These are phyloP conservation scores for Thunnus albacares DNA, from an alignment of 2,797 vertebrate genomes.

Conservation along the genomic window DNA sequence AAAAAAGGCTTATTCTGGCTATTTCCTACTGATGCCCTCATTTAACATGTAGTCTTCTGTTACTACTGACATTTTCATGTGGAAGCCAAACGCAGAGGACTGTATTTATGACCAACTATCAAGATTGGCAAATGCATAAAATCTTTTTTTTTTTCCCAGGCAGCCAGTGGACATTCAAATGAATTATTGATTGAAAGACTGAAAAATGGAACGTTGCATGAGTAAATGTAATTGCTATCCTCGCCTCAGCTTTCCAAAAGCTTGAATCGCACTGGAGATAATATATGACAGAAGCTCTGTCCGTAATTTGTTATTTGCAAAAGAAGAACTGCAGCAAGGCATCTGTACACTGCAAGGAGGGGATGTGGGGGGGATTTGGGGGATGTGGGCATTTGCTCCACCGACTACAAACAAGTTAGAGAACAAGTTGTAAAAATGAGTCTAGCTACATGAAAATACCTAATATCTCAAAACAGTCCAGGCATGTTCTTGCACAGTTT, in stretches of 20 bases:
- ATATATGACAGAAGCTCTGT: constrained; percentile 42
- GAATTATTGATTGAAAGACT: constrained; percentile 75
- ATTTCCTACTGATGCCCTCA: constrained; percentile 47
- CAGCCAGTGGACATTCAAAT: constrained; percentile 73
- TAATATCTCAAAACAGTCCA: constrained; percentile 55
- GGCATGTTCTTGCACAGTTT: constrained; percentile 59
- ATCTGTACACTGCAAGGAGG: neutral
- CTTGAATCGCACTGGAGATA: constrained; percentile 50
- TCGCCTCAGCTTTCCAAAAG: constrained; percentile 50
- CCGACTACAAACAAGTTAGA: constrained; percentile 31
- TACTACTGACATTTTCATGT: constrained; percentile 58
- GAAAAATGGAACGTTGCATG: constrained; percentile 59
- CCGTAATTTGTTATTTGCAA: constrained; percentile 50
- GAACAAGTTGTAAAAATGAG: constrained; percentile 46
- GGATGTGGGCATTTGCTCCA: constrained; percentile 39
- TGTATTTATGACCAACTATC: constrained; percentile 66
- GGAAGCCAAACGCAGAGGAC: constrained; percentile 56
- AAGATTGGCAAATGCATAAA: constrained; percentile 66
- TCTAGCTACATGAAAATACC: constrained; percentile 62
- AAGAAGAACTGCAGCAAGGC: constrained; percentile 17
- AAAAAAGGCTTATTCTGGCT: constrained; percentile 70
- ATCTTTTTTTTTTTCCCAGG: constrained; percentile 15
- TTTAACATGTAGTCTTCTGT: constrained; percentile 56
- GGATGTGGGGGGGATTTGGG: constrained; percentile 17
- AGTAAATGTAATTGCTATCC: constrained; percentile 71